Evolutionary conservation across 2,797 vertebrate species (phyloP), one percentile per base, ranked within the genome.

Genomic region (Tangara arthus): DNA sequence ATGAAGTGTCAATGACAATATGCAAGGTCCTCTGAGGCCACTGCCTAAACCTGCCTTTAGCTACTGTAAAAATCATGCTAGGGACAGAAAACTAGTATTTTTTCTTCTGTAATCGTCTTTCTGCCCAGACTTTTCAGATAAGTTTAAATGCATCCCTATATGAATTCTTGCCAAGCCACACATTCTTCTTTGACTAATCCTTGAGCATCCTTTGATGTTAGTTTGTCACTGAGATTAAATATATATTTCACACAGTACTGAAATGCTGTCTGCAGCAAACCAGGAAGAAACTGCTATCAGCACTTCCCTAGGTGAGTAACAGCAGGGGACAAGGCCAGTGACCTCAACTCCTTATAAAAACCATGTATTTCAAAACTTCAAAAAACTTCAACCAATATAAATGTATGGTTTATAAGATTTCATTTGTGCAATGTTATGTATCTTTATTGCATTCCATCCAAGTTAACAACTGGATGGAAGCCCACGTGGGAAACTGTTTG

Each of bases 1-100:
- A 97, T 95, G 94, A 97, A 91, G 81, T 95, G 94, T 83, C 90
- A 95, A 70, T 93, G 96, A 97, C 90, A 96, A 89, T 68, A 96
- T 5, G 15, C 92, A 97, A 70, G 16, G 55, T 92, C 83, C 85
- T 89, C 82, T 82, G 93, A 95, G 91, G 87, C 85, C 88, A 77
- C 23, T 91, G 85, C 55, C 66, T 90, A 86, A 95, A 95, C 32
- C 76, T 95, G 61, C 92, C 70, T 96, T 93, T 86, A 83, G 95
- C 97, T 96, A 97, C 96, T 75, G 93, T 92, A 89, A 90, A 96
- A 94, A 95, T 71, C 3, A 82, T 89, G 77, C 64, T 73, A 82
- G 30, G 59, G 50, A 81, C 10, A 82, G 35, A 75, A 87, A 88
- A 27, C 0, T 3, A 72, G 7, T 60, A 60, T 49, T 52, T 89